phyloP scores from a whole-genome alignment of 1,140 invertebrate genomes.

The Microplitis demolitor region DNA sequence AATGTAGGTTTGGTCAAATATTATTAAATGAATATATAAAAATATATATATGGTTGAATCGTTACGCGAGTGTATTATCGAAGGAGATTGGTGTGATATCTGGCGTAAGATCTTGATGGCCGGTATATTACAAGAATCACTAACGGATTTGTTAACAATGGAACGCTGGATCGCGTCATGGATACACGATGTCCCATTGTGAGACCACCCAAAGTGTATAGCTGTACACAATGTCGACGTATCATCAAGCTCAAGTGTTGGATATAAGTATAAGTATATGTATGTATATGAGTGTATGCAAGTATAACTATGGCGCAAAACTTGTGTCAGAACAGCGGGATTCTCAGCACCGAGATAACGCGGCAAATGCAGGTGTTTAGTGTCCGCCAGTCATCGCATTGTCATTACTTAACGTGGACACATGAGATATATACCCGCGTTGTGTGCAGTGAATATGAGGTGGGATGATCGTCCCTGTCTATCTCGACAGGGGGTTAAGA shows the following conservation, averaged over 20 bases:
- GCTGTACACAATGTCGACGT: constrained; percentile 16
- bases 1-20: no score
- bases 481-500: no score
- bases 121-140: constrained; percentile 3
- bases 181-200: constrained; percentile 22
- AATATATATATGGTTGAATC: neutral
- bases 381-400: constrained; percentile 51
- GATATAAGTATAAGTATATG: no score
- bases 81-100: constrained; percentile 8
- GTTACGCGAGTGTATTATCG: neutral
- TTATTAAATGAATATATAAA: no score
- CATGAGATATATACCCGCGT: constrained; percentile 5
- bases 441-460: neutral
- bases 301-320: constrained; percentile 43
- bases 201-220: constrained; percentile 25
- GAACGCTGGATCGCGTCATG: neutral
- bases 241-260: constrained; percentile 17
- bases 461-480: no score
- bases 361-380: constrained; percentile 56
- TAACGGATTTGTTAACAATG: constrained; percentile 26
- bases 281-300: constrained; percentile 3
- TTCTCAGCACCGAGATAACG: constrained; percentile 48
- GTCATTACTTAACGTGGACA: constrained; percentile 54
- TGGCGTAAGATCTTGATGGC: neutral
- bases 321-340: constrained; percentile 45